Conservation (phyloP, 92 coral and sea anemone species). For the Bergia sp. region DNA sequence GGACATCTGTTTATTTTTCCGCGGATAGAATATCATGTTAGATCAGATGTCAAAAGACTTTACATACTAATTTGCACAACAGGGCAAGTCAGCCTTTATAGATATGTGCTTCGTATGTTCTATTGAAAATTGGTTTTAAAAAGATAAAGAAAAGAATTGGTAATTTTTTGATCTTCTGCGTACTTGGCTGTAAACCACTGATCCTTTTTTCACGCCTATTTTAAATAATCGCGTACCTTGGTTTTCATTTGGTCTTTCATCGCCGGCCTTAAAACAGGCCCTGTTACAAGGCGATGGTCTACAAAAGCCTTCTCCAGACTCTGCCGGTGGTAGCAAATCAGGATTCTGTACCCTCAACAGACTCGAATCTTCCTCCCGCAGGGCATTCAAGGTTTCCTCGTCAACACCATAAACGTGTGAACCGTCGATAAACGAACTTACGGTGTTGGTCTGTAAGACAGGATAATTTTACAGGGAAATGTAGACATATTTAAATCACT, state of each 20-base stretch:
- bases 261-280: background rate
- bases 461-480: background rate
- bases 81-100: no score
- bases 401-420: constrained; percentile 13
- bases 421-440: background rate
- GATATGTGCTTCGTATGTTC: no score
- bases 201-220: no score
- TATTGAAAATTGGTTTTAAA: no score
- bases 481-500: no score
- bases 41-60: no score
- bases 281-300: background rate
- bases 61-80: no score
- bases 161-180: no score
- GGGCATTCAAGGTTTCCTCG: background rate
- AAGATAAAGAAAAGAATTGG: no score
- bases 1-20: no score
- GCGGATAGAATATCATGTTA: no score
- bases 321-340: background rate
- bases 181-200: no score
- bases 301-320: background rate
- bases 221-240: background rate
- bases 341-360: background rate
- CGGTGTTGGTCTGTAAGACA: background rate
- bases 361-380: background rate
- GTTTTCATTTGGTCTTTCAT: constrained; percentile 1